A percentile compares a stretch with the other conserved stretches of the same genome.
Conservation (phyloP, 2,888 invertebrate species). For the Chirona hameri region DNA sequence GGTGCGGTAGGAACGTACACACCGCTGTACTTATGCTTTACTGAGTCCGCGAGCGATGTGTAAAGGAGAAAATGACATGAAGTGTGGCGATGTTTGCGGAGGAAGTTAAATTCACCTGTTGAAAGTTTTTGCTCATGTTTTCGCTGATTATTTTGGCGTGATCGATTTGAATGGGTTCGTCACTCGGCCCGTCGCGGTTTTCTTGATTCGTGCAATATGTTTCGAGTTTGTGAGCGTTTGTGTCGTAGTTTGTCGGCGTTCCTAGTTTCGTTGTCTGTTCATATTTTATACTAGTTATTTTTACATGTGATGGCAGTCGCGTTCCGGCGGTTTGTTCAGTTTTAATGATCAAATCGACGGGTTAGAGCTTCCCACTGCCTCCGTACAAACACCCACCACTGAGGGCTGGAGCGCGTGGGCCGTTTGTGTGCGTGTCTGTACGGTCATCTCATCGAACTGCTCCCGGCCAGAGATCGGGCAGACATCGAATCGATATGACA, state of each 20-base stretch:
- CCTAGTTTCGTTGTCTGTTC: not conserved
- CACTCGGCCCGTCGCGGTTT: not conserved
- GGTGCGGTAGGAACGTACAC: not conserved
- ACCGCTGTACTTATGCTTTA: slow-evolving; percentile 7
- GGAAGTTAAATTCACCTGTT: not conserved
- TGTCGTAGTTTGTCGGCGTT: not conserved
- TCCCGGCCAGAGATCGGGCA: no score
- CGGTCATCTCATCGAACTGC: no score
- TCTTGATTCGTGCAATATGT: slow-evolving; percentile 1
- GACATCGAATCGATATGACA: no score
- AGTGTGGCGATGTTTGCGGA: not conserved
- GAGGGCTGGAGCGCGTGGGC: no score
- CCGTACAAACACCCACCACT: not conserved
- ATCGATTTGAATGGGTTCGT: not conserved
- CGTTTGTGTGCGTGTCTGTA: no score
- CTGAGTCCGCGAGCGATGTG: not conserved
- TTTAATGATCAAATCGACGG: slow-evolving; percentile 10
- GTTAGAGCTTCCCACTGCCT: not conserved
- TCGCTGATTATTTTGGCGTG: not conserved
- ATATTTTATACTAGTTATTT: slow-evolving; percentile 24
- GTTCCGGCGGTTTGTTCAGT: not conserved
- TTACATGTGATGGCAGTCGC: not conserved
- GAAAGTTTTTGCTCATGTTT: no score
- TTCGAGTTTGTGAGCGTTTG: not conserved
- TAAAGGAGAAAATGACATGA: not conserved